Conservation (phyloP, 2,797 vertebrate genomes). For the Clarias pachynema region DNA sequence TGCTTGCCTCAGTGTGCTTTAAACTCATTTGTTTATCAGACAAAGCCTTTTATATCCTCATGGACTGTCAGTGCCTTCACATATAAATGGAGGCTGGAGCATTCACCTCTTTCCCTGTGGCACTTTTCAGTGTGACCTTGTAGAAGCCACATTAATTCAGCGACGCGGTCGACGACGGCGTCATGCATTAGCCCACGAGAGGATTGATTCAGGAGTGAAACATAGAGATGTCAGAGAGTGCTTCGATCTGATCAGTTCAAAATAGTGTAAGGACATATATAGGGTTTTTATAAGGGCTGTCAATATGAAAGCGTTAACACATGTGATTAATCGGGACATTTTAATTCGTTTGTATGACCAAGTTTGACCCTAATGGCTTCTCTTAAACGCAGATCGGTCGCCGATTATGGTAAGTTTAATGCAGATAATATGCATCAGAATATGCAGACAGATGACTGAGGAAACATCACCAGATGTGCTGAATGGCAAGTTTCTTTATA, state of each 20-base stretch:
- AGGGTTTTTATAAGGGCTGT: not conserved
- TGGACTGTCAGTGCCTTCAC: slow-evolving; percentile 55
- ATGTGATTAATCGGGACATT: too few species aligned
- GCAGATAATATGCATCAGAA: too few species aligned
- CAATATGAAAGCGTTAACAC: too few species aligned
- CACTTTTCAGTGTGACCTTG: slow-evolving; percentile 57
- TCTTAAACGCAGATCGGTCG: too few species aligned
- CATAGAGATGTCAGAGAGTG: not conserved
- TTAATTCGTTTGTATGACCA: too few species aligned
- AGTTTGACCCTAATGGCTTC: too few species aligned
- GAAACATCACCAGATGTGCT: too few species aligned
- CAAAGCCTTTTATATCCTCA: slow-evolving; percentile 64
- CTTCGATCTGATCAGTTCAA: slow-evolving; percentile 17
- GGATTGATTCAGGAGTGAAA: slow-evolving; percentile 31
- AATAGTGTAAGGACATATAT: not conserved
- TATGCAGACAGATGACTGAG: too few species aligned
- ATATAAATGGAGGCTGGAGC: slow-evolving; percentile 52
- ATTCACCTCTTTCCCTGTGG: slow-evolving; percentile 37
- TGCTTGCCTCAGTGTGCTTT: slow-evolving; percentile 45
- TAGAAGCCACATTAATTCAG: slow-evolving; percentile 34
- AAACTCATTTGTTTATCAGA: slow-evolving; percentile 68
- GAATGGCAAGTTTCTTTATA: too few species aligned
- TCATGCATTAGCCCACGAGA: slow-evolving; percentile 14
- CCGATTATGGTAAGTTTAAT: too few species aligned
- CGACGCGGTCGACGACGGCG: slow-evolving; percentile 9